These are phyloP conservation scores for Danaus melanippus DNA, from an alignment of 1,140 invertebrate genomes.

Conservation along the genomic window DNA sequence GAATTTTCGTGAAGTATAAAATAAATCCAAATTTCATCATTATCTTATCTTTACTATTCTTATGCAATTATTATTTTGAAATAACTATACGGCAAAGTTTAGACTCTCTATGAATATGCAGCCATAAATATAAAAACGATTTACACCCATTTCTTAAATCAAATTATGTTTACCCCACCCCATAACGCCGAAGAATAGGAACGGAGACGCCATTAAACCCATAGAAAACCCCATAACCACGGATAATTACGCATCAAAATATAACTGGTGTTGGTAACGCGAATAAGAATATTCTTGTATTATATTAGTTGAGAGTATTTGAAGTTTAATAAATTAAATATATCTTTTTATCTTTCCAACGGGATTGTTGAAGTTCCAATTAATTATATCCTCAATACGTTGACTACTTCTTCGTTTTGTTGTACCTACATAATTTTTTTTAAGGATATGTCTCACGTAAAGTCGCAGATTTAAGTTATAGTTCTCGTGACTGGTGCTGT, in stretches of 20 bases:
- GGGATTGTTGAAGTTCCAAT: neutral
- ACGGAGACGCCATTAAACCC: conserved; percentile 21
- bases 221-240: conserved; percentile 31
- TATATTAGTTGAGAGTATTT: too few species aligned
- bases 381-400: neutral
- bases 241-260: conserved; percentile 36
- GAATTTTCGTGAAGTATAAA: too few species aligned
- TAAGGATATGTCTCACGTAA: conserved; percentile 7
- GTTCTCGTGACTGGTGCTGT: conserved; percentile 40
- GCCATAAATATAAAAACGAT: conserved; percentile 9
- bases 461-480: conserved; percentile 26
- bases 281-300: too few species aligned
- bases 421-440: conserved; percentile 3
- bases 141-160: conserved; percentile 14
- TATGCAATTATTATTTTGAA: too few species aligned
- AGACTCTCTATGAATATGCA: conserved; percentile 6
- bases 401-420: conserved; percentile 8
- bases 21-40: too few species aligned
- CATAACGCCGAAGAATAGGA: conserved; percentile 13
- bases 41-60: too few species aligned
- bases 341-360: too few species aligned
- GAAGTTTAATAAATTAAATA: too few species aligned
- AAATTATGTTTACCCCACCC: conserved; percentile 18
- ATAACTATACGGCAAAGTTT: conserved; percentile 2
- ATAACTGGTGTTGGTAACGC: conserved; percentile 17